Evolutionary conservation across 1,140 invertebrate genomes (phyloP).

Genomic region (Musca vetustissima): DNA sequence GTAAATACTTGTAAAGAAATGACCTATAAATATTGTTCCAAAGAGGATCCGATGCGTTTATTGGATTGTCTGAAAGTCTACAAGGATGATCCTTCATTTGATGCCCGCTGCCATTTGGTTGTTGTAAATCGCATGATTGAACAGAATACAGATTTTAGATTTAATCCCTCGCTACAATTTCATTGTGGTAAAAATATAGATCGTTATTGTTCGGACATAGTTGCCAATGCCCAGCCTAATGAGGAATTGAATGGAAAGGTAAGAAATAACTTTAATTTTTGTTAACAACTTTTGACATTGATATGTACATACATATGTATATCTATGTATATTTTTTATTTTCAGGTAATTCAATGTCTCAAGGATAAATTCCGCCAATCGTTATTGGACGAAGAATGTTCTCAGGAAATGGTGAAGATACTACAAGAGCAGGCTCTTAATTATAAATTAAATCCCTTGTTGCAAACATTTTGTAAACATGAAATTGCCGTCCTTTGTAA

Average conservation of each 20-base stretch:
- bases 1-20: conserved; percentile 80
- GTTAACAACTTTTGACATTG: neutral
- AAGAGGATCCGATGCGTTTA: conserved; percentile 67
- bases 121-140: conserved; percentile 88
- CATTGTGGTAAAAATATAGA: conserved; percentile 74
- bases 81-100: conserved; percentile 80
- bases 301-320: too few species aligned
- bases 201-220: conserved; percentile 65
- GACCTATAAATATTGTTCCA: conserved; percentile 78
- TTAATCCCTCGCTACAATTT: conserved; percentile 84
- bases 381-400: conserved; percentile 73
- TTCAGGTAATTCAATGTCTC: conserved; percentile 66
- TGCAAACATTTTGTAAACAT: conserved; percentile 75
- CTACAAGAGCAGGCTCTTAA: conserved; percentile 85
- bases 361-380: conserved; percentile 76
- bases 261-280: conserved; percentile 22
- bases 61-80: conserved; percentile 74
- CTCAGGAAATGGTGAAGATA: conserved; percentile 77
- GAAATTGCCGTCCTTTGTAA: conserved; percentile 68
- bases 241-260: conserved; percentile 66
- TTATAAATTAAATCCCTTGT: conserved; percentile 81
- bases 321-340: neutral
- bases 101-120: conserved; percentile 81
- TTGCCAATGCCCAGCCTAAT: conserved; percentile 56
- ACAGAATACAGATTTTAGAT: conserved; percentile 88